These are phyloP conservation scores for Apodemus sylvaticus DNA, from an alignment of 2,113 vertebrate genomes.

Conservation along the genomic window DNA sequence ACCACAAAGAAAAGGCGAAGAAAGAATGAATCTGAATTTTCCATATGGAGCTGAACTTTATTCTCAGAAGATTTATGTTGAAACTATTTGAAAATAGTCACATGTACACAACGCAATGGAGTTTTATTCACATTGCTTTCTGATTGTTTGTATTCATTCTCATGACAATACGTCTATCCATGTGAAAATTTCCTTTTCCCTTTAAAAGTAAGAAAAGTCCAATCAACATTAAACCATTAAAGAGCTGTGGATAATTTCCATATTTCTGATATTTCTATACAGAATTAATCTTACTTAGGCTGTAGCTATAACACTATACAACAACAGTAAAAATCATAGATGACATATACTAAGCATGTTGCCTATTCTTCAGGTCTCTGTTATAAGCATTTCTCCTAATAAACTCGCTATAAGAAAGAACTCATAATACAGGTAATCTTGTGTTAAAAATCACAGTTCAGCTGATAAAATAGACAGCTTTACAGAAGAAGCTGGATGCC, in stretches of 20 bases:
- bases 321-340: neutral
- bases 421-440: neutral
- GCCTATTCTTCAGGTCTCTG: neutral
- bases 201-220: neutral
- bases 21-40: neutral
- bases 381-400: neutral
- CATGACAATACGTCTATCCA: neutral
- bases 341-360: neutral
- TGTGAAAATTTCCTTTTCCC: neutral
- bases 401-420: neutral
- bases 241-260: neutral
- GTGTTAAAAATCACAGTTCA: neutral
- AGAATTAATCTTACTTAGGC: neutral
- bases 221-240: neutral
- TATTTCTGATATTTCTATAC: neutral
- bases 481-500: neutral
- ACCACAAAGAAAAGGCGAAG: neutral
- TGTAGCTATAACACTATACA: neutral
- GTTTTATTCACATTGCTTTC: neutral
- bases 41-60: neutral
- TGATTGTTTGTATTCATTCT: neutral
- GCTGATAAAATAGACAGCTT: neutral
- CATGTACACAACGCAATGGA: neutral
- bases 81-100: neutral
- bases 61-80: slow-evolving; percentile 16